Evolutionary conservation across 2,888 invertebrate species (phyloP), one percentile per base, ranked within the genome.

Genomic region (Callyntrura sp.): DNA sequence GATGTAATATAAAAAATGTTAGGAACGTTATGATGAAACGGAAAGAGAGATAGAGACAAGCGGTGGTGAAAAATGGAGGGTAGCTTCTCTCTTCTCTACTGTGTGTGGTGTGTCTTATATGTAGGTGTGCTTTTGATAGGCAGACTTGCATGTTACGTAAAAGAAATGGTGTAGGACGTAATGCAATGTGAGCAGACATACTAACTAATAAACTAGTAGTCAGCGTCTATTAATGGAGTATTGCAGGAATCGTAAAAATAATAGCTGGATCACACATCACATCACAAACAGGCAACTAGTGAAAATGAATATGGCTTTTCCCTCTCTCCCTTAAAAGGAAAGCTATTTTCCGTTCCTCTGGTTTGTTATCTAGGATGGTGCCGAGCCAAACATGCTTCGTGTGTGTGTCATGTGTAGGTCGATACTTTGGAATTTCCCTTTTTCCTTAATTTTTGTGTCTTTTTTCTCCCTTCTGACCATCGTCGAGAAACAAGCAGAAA

Each of bases 1-100:
- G 35, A 35, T 35, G 35, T 28, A 60, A 23, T n/a, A 76, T 48
- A 86, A 86, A 86, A 86, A 86, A 86, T 48, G 79, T 86, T 65
- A 86, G 78, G 86, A 86, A 70, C 68, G 55, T 86, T 23, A 85
- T 76, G 81, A 81, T 57, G 23, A 81, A 43, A 43, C 28, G 3
- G 8, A 9, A 45, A 35, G 23, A 57, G 43, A 57, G 43, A 20
- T 8, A 62, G 17, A 68, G 43, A 5, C 17, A 17, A 14, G 43
- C 43, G 70, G 1, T 73, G 17, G 35, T 20, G 14, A 0, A 45
- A 17, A 17, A 45, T 4, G 17, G n/a, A 55, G 83, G 76, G 76
- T 65, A 79, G 78, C 65, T 78, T 79, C 65, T n/a, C n/a, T n/a
- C n/a, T n/a, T n/a, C n/a, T n/a, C n/a, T n/a, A n/a, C n/a, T 86